Evolutionary conservation across 1,140 invertebrate species (phyloP).

Genomic region (Protaetia brevitarsis): DNA sequence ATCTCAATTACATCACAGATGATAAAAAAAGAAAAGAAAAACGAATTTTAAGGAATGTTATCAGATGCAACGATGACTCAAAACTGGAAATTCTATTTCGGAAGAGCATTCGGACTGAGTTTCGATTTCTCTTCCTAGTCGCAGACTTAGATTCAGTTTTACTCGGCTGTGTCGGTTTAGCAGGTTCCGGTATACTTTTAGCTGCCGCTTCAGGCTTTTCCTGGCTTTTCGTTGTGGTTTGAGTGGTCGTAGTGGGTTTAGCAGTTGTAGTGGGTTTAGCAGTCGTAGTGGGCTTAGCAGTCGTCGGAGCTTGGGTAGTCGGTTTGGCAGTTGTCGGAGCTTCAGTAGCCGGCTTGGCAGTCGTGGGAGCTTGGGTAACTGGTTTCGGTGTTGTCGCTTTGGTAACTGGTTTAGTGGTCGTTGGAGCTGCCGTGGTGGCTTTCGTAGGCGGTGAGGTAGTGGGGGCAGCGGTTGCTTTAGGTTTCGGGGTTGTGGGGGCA

Average conservation of each 20-base stretch:
- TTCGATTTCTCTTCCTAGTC: slow-evolving; percentile 20
- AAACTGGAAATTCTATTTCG: slow-evolving; percentile 25
- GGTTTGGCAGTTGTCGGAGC: slow-evolving; percentile 22
- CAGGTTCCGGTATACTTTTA: too few relatives aligned
- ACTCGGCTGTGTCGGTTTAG: neutral
- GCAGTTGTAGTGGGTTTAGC: slow-evolving; percentile 29
- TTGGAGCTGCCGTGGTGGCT: slow-evolving; percentile 26
- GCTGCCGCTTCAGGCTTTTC: neutral
- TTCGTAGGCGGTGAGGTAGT: slow-evolving; percentile 28
- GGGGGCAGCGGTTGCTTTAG: slow-evolving; percentile 34
- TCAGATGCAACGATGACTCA: too few relatives aligned
- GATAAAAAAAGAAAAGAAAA: too few relatives aligned
- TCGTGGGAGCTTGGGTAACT: slow-evolving; percentile 30
- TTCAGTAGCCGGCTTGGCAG: slow-evolving; percentile 22
- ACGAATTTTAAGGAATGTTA: too few relatives aligned
- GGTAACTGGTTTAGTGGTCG: slow-evolving; percentile 22
- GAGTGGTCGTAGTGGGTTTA: slow-evolving; percentile 20
- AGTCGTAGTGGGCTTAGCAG: slow-evolving; percentile 22
- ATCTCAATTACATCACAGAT: too few relatives aligned
- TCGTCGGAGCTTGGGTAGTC: slow-evolving; percentile 29
- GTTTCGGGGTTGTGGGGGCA: slow-evolving; percentile 32
- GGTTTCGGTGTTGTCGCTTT: slow-evolving; percentile 13
- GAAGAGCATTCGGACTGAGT: slow-evolving; percentile 19
- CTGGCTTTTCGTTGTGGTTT: slow-evolving; percentile 30
- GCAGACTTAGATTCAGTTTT: slow-evolving; percentile 24